These are phyloP conservation scores for Drepana falcataria DNA, from an alignment of 2,888 invertebrate species.

Conservation along the genomic window DNA sequence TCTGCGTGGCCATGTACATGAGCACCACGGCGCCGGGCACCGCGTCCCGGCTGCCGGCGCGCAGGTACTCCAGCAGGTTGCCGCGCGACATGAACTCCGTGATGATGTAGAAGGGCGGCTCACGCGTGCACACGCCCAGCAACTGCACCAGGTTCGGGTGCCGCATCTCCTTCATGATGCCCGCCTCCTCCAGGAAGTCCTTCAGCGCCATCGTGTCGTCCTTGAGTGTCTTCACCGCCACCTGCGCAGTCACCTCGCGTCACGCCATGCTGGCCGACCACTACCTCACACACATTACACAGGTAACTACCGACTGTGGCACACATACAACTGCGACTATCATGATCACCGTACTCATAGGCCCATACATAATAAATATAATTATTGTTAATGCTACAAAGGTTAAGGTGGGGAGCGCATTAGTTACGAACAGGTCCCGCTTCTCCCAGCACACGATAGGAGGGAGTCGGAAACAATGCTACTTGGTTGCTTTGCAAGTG, in stretches of 20 bases:
- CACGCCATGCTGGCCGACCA: neutral
- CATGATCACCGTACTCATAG: too few relatives aligned
- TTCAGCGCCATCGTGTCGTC: constrained; percentile 99
- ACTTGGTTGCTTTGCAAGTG: too few relatives aligned
- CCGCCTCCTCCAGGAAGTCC: constrained; percentile 99
- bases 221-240: constrained; percentile 98
- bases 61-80: constrained; percentile 96
- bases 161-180: constrained; percentile 99
- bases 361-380: too few relatives aligned
- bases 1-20: constrained; percentile 99
- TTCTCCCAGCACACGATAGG: too few relatives aligned
- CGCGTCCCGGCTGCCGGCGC: constrained; percentile 90
- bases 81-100: constrained; percentile 99
- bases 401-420: too few relatives aligned
- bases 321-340: too few relatives aligned
- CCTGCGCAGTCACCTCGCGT: constrained; percentile 31
- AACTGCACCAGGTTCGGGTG: constrained; percentile 99
- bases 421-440: too few relatives aligned
- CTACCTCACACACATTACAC: too few relatives aligned
- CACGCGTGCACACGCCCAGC: constrained; percentile 98
- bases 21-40: constrained; percentile 96
- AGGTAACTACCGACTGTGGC: too few relatives aligned
- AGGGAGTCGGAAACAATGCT: too few relatives aligned
- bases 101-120: constrained; percentile 99
- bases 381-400: too few relatives aligned